Evolutionary conservation across 2,113 vertebrate species (phyloP).

Genomic region (Vombatus ursinus): DNA sequence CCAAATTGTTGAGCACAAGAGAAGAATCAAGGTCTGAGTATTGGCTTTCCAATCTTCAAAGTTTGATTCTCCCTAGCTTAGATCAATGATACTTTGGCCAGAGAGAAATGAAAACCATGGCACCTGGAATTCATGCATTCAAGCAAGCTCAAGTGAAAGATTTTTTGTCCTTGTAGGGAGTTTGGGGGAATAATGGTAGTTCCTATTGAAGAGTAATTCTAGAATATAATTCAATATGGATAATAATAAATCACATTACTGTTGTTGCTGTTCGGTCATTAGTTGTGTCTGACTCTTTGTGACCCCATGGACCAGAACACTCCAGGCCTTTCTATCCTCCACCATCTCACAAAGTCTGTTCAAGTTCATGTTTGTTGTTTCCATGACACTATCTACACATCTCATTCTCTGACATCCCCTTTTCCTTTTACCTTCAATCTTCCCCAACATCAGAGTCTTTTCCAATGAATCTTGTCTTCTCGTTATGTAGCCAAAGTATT

Average conservation of each 20-base stretch:
- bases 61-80: background rate
- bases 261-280: no score
- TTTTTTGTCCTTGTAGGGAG: no score
- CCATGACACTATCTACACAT: background rate
- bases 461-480: background rate
- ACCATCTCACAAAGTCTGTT: no score
- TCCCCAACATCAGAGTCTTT: background rate
- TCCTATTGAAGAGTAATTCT: no score
- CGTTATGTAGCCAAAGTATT: background rate
- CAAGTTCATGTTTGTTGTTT: background rate
- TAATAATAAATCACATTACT: no score
- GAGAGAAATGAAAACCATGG: background rate
- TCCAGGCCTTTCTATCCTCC: no score
- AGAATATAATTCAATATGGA: no score
- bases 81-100: background rate
- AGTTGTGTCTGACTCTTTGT: no score
- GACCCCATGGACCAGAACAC: no score
- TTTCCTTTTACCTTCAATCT: background rate
- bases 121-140: no score
- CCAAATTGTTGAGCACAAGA: background rate
- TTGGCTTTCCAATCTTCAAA: background rate
- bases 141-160: no score
- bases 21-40: background rate
- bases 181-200: no score
- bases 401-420: background rate